Base-by-base conservation (phyloP, 1,140 invertebrate species). In the Latrodectus geometricus region DNA sequence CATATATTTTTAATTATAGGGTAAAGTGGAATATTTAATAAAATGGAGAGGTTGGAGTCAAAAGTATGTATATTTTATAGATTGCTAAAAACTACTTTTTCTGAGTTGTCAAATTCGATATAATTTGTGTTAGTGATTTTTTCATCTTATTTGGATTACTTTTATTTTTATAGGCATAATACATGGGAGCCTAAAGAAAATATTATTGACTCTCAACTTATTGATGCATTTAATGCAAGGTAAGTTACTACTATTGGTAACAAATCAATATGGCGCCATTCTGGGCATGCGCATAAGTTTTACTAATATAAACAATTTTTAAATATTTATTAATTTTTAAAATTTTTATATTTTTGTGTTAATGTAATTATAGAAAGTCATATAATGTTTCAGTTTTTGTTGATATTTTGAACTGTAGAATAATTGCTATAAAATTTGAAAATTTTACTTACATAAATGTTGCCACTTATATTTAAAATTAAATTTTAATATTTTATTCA, bases 111-210 rank as follows among this genome's bases (percentile, higher is more conserved):
- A 48, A 9, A n/a, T 12, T 52, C 5, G 61, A 4, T 11, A 8
- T n/a, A 9, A 52, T 70, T 66, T 66, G 9, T 23, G n/a, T 48
- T 50, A 61, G 49, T 9, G 11, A 9, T n/a, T 69, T 17, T 20
- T 12, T 9, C 11, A 21, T 70, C 17, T 20, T 69, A 81, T 3
- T 35, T 81, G 48, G 68, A 70, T 70, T 81, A n/a, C 49, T 76
- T 81, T 81, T 81, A 17, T 17, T 68, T 68, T 11, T 17, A n/a
- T 89, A 95, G 94, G 91, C 95, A 98, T 91, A 98, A 97, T 91
- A 99, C 97, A 66, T 98, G 97, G 97, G 97, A 99, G 92, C 97
- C 97, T 14, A 96, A 98, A 92, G 96, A 97, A 90, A 99, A 99
- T 91, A 98, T 99, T 90, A 92, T 99, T 74, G 97, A 98, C 91